phyloP scores from a whole-genome alignment of 1,140 invertebrate genomes.

The Formica selysi region DNA sequence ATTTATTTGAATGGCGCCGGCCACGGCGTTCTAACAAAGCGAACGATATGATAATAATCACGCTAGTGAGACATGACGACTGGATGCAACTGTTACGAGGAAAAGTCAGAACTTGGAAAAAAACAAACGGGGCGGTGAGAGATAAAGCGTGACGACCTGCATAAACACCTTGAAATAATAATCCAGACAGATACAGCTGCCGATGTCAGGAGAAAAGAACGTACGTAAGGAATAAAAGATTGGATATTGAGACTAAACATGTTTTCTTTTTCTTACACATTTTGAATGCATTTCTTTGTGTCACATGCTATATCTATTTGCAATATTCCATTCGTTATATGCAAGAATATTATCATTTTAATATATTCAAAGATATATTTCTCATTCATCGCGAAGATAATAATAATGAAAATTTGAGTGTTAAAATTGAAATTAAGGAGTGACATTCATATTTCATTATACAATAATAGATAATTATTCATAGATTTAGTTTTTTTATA shows the following conservation, averaged over 20 bases:
- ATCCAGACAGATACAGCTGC: constrained; percentile 50
- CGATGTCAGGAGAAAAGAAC: constrained; percentile 15
- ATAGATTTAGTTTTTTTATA: background rate
- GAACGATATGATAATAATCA: constrained; percentile 57
- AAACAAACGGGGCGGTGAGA: constrained; percentile 41
- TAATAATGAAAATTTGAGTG: background rate
- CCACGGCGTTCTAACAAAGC: constrained; percentile 33
- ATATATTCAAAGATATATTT: constrained; percentile 1
- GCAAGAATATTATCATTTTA: background rate
- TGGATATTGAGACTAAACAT: background rate
- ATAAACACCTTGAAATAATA: constrained; percentile 55
- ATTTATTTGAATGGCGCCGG: constrained; percentile 52
- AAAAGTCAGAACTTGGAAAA: constrained; percentile 37
- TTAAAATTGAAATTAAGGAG: background rate
- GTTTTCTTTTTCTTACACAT: background rate
- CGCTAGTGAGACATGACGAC: constrained; percentile 42
- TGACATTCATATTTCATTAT: background rate
- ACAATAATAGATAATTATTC: background rate
- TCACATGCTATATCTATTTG: background rate
- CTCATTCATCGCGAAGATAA: background rate
- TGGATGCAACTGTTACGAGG: constrained; percentile 53
- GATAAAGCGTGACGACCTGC: constrained; percentile 39
- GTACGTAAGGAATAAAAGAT: background rate
- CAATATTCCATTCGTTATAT: background rate
- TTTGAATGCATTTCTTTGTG: background rate